Conservation (phyloP, 2,888 invertebrate species). For the Melieria crassipennis region DNA sequence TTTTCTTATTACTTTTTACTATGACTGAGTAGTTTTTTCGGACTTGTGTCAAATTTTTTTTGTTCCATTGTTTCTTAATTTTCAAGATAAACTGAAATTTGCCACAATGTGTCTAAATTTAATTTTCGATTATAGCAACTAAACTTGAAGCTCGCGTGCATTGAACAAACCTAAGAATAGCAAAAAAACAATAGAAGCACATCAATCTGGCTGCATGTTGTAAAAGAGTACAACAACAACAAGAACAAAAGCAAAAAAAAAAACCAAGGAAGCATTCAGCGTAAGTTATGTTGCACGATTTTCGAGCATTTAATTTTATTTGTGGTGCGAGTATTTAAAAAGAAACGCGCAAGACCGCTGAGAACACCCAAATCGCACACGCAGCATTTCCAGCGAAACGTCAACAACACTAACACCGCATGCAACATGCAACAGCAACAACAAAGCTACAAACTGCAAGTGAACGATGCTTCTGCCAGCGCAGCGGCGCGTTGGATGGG, state of each 20-base stretch:
- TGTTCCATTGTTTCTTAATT: too few species aligned
- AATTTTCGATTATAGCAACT: neutral
- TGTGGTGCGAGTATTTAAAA: neutral
- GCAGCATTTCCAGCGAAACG: neutral
- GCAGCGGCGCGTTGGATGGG: neutral
- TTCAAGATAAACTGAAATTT: too few species aligned
- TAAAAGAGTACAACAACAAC: neutral
- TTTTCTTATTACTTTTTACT: too few species aligned
- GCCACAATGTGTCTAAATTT: neutral
- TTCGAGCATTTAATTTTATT: slow-evolving; percentile 4
- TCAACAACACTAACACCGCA: neutral
- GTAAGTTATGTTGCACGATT: slow-evolving; percentile 12
- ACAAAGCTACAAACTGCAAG: neutral
- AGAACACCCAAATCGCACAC: slow-evolving; percentile 7
- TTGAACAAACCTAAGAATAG: neutral
- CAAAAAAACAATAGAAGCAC: neutral
- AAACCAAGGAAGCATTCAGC: neutral
- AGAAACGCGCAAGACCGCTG: neutral
- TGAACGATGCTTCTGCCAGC: neutral
- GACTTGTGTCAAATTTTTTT: too few species aligned
- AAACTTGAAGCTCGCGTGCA: neutral
- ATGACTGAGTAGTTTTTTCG: too few species aligned
- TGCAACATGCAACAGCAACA: neutral
- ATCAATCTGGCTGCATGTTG: neutral
- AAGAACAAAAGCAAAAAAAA: neutral